Conservation (phyloP, 2,797 vertebrate species). For the Tarsius wallacei region DNA sequence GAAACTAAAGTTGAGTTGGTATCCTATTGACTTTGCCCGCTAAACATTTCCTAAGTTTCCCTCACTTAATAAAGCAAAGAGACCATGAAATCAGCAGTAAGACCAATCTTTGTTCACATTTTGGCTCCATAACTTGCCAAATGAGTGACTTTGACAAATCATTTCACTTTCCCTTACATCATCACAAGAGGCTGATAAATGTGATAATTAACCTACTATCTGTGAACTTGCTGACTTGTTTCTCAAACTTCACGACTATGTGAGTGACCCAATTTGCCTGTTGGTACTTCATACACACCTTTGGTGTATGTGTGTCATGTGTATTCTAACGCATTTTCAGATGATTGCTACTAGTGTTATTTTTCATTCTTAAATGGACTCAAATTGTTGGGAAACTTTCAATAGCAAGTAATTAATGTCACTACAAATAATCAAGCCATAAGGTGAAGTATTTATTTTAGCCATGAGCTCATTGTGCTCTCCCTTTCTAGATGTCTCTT, state of each 20-base stretch:
- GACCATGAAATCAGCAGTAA: background rate
- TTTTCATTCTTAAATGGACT: background rate
- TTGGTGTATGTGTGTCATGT: background rate
- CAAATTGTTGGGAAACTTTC: slow-evolving; percentile 14
- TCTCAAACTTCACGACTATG: background rate
- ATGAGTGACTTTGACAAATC: background rate
- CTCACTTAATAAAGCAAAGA: background rate
- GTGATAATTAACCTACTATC: background rate
- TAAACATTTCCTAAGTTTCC: too few species aligned
- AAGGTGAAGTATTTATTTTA: background rate
- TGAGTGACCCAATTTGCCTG: background rate
- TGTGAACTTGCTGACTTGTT: background rate
- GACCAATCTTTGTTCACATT: background rate
- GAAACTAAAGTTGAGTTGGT: background rate
- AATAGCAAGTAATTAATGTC: background rate
- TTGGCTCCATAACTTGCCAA: background rate
- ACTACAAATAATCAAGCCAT: background rate
- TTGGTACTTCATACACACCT: background rate
- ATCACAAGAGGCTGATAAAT: background rate
- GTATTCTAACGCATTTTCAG: background rate
- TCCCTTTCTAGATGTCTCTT: background rate
- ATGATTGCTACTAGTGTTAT: background rate
- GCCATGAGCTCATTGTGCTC: too few species aligned
- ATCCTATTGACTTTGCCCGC: too few species aligned
- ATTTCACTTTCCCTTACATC: background rate